Percentiles rank a stretch among this genome's conserved stretches.
Evolutionary conservation across 2,888 invertebrate species (phyloP).

Genomic region (Erannis defoliaria): DNA sequence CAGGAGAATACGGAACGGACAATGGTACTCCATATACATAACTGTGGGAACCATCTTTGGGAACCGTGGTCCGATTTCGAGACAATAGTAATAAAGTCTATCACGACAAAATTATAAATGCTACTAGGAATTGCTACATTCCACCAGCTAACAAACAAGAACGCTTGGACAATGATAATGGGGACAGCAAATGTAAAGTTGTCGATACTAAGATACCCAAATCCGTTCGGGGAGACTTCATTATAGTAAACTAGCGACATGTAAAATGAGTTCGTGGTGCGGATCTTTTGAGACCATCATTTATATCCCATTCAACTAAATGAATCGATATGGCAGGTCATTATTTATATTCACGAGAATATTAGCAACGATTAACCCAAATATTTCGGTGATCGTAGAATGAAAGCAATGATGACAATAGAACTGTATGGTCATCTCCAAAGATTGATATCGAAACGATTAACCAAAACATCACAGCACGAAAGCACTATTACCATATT

Average conservation of each 20-base stretch:
- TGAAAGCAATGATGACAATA: conserved; percentile 27
- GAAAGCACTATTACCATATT: conserved; percentile 18
- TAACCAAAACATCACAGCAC: conserved; percentile 22
- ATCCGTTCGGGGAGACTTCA: conserved; percentile 19
- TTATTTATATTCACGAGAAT: conserved; percentile 28
- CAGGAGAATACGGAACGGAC: conserved; percentile 70
- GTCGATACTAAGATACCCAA: conserved; percentile 19
- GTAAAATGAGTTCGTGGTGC: conserved; percentile 24
- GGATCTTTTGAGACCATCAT: conserved; percentile 24
- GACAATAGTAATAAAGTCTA: conserved; percentile 57
- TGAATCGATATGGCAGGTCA: conserved; percentile 29
- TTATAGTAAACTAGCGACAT: conserved; percentile 24
- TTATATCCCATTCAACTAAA: conserved; percentile 25
- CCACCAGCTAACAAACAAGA: conserved; percentile 13
- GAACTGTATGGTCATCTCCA: conserved; percentile 27
- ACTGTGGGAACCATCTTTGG: conserved; percentile 79
- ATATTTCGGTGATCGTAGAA: conserved; percentile 22
- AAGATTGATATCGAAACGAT: conserved; percentile 28
- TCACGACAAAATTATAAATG: conserved; percentile 53
- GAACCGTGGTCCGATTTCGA: conserved; percentile 62
- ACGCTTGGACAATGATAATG: conserved; percentile 8
- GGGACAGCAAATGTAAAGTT: conserved; percentile 28
- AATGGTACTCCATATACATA: conserved; percentile 70
- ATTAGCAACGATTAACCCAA: conserved; percentile 34
- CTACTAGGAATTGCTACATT: conserved; percentile 41